These are phyloP conservation scores for Protobothrops flavoviridis DNA, from an alignment of 2,113 vertebrate species.

Conservation along the genomic window DNA sequence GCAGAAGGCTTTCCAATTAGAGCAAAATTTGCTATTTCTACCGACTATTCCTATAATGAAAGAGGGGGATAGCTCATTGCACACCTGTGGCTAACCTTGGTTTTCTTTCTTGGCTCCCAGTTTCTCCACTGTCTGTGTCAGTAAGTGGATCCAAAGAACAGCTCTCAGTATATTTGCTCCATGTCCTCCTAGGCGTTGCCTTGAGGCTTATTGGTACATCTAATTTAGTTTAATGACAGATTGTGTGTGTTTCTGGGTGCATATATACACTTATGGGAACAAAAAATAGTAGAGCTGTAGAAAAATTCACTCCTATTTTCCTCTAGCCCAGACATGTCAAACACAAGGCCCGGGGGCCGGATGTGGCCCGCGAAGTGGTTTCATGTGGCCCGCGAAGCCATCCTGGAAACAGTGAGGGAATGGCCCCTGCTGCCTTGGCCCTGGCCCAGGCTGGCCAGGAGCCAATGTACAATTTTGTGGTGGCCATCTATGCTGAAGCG, in stretches of 20 bases:
- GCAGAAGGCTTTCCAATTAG: background rate
- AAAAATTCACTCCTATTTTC: background rate
- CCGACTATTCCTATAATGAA: background rate
- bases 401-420: no score
- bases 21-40: background rate
- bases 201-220: background rate
- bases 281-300: background rate
- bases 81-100: background rate
- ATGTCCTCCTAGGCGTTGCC: background rate
- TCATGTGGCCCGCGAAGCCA: no score
- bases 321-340: background rate
- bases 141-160: background rate
- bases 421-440: no score
- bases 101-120: background rate
- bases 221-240: background rate
- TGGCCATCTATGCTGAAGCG: no score
- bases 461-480: no score
- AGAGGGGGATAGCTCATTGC: background rate
- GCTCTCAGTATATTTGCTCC: background rate
- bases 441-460: no score
- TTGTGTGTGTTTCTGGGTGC: background rate
- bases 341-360: no score
- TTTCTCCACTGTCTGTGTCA: background rate
- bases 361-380: no score
- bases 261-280: background rate